phyloP scores from a whole-genome alignment of 2,888 invertebrate genomes.

The Cheilosia scutellata region DNA sequence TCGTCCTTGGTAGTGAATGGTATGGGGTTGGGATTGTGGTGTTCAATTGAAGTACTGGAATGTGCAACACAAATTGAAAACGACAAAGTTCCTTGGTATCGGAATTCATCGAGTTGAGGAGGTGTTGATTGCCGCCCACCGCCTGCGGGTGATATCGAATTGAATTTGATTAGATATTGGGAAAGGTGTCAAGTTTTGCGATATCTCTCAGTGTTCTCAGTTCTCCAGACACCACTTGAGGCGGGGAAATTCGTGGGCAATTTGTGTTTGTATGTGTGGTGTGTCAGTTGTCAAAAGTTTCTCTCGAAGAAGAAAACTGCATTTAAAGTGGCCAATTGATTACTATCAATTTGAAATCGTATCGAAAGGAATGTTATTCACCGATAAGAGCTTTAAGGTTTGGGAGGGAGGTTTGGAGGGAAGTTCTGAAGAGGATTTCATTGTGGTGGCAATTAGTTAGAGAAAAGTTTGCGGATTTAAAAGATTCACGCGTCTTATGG shows the following conservation, averaged over 20 bases:
- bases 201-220: neutral
- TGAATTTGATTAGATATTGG: constrained; percentile 33
- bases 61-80: constrained; percentile 42
- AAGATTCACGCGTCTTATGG: too few relatives aligned
- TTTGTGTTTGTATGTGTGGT: neutral
- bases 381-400: neutral
- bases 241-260: constrained; percentile 7
- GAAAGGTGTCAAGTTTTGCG: constrained; percentile 40
- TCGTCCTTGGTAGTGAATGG: neutral
- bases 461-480: neutral
- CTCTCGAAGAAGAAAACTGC: neutral
- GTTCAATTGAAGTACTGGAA: neutral
- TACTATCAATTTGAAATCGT: constrained; percentile 7
- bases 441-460: neutral
- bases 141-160: constrained; percentile 11
- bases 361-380: neutral
- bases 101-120: constrained; percentile 40
- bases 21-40: neutral
- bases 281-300: neutral
- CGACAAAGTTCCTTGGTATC: constrained; percentile 48
- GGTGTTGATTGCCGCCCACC: constrained; percentile 24
- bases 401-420: neutral
- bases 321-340: constrained; percentile 27
- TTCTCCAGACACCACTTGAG: neutral
- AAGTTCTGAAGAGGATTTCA: too few relatives aligned